Evolutionary conservation across 2,888 invertebrate genomes (phyloP), one percentile per base, ranked within the genome.

Genomic region (Drosophila testacea): DNA sequence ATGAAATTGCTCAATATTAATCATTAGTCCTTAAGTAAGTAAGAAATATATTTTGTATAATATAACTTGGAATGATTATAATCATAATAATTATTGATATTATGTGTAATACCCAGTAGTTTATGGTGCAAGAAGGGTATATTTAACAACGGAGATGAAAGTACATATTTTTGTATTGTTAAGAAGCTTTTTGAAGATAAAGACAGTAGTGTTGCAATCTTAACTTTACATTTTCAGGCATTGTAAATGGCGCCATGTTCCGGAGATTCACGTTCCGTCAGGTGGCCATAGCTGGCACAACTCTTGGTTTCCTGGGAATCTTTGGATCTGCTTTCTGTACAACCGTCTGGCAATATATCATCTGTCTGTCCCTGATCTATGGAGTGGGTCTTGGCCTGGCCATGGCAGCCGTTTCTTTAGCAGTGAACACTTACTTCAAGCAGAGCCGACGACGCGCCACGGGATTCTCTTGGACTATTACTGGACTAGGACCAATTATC

Each of bases 371-470:
- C 0, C 92, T 95, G 70, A 92, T 95, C 34, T 95, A 95, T 81
- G 96, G 96, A 16, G 81, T 90, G 42, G 95, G 95, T 1, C 93
- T 94, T 74, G 95, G 95, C 4, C 93, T 96, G 54, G 94, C 94
- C 56, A 94, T 95, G 92, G 95, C 95, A 0, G 94, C 96, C 1
- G 95, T 95, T 71, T 94, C 95, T 3, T 90, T 96, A 56, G 96
- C 96, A 0, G 91, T 96, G 47, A 96, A 96, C 85, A 95, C 96
- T 0, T 96, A 96, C 90, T 96, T 96, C 92, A 95, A 94, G 87
- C 93, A 94, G 56, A 94, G 94, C 78, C 93, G 96, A 81, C 93
- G 96, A 82, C 92, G 95, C 41, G 96, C 96, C 4, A 95, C 96
- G 0, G 95, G 96, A 6, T 92, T 95, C 52, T 94, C 95, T 52